Evolutionary conservation across 2,113 vertebrate genomes (phyloP).

Genomic region (Oceanodroma tethys): DNA sequence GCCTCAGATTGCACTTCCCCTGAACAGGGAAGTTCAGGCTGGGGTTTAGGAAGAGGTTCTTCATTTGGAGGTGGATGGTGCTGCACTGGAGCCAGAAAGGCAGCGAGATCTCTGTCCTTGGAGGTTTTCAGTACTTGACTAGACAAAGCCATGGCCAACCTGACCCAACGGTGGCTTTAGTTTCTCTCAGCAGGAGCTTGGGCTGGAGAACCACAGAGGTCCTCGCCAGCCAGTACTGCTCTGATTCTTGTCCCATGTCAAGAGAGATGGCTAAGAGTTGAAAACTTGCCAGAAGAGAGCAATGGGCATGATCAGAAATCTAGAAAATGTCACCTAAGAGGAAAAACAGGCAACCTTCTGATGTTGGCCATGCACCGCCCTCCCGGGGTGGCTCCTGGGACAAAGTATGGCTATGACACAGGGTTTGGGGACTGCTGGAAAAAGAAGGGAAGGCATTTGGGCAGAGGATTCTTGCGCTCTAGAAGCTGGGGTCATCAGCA

Average conservation of each 20-base stretch:
- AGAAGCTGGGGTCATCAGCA: not conserved
- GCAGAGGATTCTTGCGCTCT: not conserved
- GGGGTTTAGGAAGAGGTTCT: not conserved
- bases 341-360: not conserved
- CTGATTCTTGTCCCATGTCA: not conserved
- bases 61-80: not conserved
- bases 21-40: not conserved
- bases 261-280: not conserved
- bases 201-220: not conserved
- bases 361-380: fast-evolving
- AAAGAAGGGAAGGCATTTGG: not conserved
- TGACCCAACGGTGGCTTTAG: not conserved
- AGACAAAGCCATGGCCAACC: not conserved
- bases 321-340: not conserved
- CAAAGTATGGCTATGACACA: not conserved
- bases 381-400: not conserved
- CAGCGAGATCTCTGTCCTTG: not conserved
- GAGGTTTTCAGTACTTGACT: not conserved
- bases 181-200: not conserved
- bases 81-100: not conserved
- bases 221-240: not conserved
- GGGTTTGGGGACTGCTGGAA: not conserved
- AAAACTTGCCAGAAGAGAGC: not conserved
- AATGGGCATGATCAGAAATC: not conserved
- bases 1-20: not conserved